Conservation (phyloP, 2,888 invertebrate genomes). For the Serripes groenlandicus region DNA sequence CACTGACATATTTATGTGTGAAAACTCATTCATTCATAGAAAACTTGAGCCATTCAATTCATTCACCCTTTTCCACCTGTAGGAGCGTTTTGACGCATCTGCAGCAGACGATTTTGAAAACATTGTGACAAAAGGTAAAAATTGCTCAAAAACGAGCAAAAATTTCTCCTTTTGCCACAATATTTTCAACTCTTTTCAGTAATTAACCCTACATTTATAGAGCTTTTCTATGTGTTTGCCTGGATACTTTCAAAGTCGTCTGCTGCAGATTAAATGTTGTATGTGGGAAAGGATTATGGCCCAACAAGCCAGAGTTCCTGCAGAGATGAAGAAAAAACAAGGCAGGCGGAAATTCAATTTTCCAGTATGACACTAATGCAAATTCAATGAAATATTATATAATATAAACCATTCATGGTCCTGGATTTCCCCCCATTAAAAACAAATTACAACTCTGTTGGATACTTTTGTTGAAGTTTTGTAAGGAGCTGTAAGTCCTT, state of each 20-base stretch:
- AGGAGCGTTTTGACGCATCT: too few relatives aligned
- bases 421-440: conserved; percentile 10
- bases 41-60: background rate
- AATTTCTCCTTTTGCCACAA: too few relatives aligned
- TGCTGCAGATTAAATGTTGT: too few relatives aligned
- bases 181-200: too few relatives aligned
- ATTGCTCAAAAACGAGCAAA: too few relatives aligned
- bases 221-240: too few relatives aligned
- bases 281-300: background rate
- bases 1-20: background rate
- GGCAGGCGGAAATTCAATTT: conserved; percentile 17
- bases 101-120: too few relatives aligned
- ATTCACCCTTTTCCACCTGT: background rate
- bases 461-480: conserved; percentile 19
- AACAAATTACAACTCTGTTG: conserved; percentile 20
- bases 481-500: conserved; percentile 20
- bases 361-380: conserved; percentile 27
- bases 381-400: conserved; percentile 30
- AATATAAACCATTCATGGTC: conserved; percentile 13
- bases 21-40: conserved; percentile 1
- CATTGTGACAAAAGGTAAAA: too few relatives aligned
- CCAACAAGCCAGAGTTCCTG: conserved; percentile 6
- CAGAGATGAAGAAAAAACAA: background rate
- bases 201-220: too few relatives aligned
- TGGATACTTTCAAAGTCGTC: too few relatives aligned